Evolutionary conservation across 2,888 invertebrate species (phyloP).

Genomic region (Cryptocephalus moraei): DNA sequence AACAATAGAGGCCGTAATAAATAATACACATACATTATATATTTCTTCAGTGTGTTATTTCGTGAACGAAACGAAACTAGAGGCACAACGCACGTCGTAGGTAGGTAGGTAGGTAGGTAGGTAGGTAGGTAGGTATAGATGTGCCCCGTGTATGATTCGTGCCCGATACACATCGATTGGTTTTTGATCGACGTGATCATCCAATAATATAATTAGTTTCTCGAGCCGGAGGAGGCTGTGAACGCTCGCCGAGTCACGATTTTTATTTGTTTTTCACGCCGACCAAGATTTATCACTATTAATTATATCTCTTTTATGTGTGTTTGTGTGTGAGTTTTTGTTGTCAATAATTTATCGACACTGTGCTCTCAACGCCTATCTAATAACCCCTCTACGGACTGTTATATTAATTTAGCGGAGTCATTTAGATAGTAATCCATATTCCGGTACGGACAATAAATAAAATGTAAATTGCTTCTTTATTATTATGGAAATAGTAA

Average conservation of each 20-base stretch:
- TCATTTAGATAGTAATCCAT: conserved; percentile 13
- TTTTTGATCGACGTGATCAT: conserved; percentile 1
- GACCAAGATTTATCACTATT: conserved; percentile 23
- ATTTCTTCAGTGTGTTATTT: no score
- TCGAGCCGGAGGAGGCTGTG: background rate
- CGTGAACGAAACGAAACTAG: no score
- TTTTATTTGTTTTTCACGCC: conserved; percentile 1
- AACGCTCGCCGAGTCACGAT: conserved; percentile 1
- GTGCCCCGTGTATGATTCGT: background rate
- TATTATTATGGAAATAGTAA: conserved; percentile 15
- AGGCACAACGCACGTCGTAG: no score
- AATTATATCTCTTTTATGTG: conserved; percentile 23
- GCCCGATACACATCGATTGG: background rate
- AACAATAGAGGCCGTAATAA: no score
- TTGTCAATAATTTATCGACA: conserved; percentile 14
- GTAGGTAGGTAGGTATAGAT: no score
- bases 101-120: no score
- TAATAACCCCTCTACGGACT: conserved; percentile 5
- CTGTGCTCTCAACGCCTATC: conserved; percentile 15
- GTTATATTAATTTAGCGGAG: conserved; percentile 8
- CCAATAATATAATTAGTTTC: background rate
- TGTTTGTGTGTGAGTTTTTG: conserved; percentile 10
- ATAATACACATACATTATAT: no score
- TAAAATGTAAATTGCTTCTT: conserved; percentile 14
- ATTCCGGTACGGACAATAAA: conserved; percentile 14